Base-by-base conservation (phyloP, 2,797 vertebrate genomes). In the Falco berigora region DNA sequence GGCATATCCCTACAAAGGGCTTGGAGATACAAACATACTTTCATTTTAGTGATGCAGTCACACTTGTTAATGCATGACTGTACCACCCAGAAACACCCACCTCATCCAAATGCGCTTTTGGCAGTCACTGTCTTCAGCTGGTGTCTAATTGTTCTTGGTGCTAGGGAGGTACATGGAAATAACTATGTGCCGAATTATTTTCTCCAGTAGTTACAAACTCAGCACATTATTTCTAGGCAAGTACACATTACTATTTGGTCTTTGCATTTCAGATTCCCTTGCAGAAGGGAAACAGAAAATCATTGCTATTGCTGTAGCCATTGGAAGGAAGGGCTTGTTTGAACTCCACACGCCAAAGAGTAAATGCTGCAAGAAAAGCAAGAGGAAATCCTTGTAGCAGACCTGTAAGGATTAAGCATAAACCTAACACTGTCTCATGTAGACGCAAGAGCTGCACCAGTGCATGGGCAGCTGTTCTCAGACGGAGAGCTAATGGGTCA, bases 1-100 rank as follows among this genome's bases (percentile, higher is more conserved):
- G 34, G 47, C 62, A 15, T 14, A 36, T 28, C 52, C 50, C 52
- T 50, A 46, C 20, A 30, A 58, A 85, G 58, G 81, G 68, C 71
- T 46, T 24, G 75, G 32, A 49, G 53, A 53, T 49, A 78, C 78
- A 86, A 47, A 85, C 52, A 82, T 8, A 66, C 38, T 63, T 87
- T 67, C 91, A 85, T 94, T 93, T 90, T 22, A 55, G 38, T 66
- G 85, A 74, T 46, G 75, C 94, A 78, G 75, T 86, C 92, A 91
- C 86, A 61, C 83, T 87, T 91, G 89, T 86, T 94, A 84, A 52
- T 30, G n/a, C 76, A 68, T 89, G 91, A 95, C 86, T 95, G 92
- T 91, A 93, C 77, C 96, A 95, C 92, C 95, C 92, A 94, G 80
- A 52, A 93, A 95, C 93, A 89, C 94, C 94, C 93, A 92, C 93